These are phyloP conservation scores for Epinephelus malabaricus DNA, from an alignment of 2,797 vertebrate genomes.

Conservation along the genomic window DNA sequence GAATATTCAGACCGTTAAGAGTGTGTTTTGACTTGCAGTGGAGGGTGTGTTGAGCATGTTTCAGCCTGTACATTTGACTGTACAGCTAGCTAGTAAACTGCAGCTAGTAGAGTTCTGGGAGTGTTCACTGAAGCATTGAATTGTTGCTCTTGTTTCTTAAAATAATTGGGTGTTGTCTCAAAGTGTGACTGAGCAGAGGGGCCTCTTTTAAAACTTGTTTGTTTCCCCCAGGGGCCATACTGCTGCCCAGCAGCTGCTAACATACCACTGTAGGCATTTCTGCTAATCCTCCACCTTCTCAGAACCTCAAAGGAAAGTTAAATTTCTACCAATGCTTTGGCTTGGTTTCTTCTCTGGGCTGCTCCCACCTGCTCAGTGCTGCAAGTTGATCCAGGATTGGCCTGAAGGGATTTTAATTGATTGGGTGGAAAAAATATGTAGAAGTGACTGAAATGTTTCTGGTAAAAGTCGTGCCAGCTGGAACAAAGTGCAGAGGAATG, in stretches of 20 bases:
- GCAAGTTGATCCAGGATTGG: background rate
- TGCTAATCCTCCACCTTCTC: conserved; percentile 46
- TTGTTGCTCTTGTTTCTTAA: conserved; percentile 72
- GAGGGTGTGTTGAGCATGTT: conserved; percentile 72
- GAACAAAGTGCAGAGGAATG: conserved; percentile 66
- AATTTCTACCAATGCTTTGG: conserved; percentile 1
- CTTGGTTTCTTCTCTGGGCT: background rate
- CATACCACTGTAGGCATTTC: conserved; percentile 64
- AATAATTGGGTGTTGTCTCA: conserved; percentile 80
- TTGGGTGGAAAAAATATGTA: conserved; percentile 25
- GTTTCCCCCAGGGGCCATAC: conserved; percentile 72
- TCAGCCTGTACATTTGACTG: conserved; percentile 63
- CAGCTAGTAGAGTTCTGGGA: conserved; percentile 12
- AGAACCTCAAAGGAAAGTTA: conserved; percentile 17
- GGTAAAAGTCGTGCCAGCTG: conserved; percentile 63
- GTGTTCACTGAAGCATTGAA: conserved; percentile 38
- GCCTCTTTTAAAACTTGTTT: conserved; percentile 61
- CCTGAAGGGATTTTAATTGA: conserved; percentile 30
- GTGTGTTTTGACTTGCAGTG: conserved; percentile 67
- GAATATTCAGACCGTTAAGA: background rate
- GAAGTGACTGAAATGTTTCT: conserved; percentile 44
- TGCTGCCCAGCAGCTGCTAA: conserved; percentile 66
- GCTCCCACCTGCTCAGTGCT: conserved; percentile 10
- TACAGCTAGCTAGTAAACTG: conserved; percentile 8
- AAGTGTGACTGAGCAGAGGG: conserved; percentile 60